Evolutionary conservation across 2,113 vertebrate genomes (phyloP).

Genomic region (Anoplopoma fimbria): DNA sequence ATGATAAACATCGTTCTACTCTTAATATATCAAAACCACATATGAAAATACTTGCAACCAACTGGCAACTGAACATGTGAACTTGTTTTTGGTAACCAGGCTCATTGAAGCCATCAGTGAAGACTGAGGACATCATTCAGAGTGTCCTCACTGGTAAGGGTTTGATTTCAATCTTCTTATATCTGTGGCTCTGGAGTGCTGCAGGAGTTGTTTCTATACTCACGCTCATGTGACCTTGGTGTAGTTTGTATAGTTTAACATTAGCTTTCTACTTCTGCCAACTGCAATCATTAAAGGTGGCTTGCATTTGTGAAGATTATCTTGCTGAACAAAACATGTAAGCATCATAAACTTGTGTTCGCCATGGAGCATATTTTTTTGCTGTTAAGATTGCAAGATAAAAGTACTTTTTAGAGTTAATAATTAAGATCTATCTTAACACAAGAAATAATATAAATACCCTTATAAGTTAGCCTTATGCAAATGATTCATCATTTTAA

Average conservation of each 20-base stretch:
- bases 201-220: too few relatives aligned
- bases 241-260: not conserved
- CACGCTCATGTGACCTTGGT: too few relatives aligned
- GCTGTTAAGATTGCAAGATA: not conserved
- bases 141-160: slow-evolving; percentile 93
- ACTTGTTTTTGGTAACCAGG: slow-evolving; percentile 78
- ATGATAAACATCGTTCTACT: not conserved
- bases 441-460: not conserved
- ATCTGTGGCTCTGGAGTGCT: not conserved
- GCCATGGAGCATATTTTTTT: not conserved
- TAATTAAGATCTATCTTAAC: not conserved
- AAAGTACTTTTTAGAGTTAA: not conserved
- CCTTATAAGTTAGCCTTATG: not conserved
- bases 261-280: not conserved
- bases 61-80: not conserved
- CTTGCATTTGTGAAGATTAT: not conserved
- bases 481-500: not conserved
- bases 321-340: not conserved
- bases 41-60: not conserved
- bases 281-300: too few relatives aligned
- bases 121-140: slow-evolving; percentile 95
- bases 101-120: slow-evolving; percentile 90
- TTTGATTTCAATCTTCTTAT: not conserved
- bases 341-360: not conserved
- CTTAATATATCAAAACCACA: not conserved